Base-by-base conservation (phyloP, 2,888 invertebrate species). In the Pammene aurita region DNA sequence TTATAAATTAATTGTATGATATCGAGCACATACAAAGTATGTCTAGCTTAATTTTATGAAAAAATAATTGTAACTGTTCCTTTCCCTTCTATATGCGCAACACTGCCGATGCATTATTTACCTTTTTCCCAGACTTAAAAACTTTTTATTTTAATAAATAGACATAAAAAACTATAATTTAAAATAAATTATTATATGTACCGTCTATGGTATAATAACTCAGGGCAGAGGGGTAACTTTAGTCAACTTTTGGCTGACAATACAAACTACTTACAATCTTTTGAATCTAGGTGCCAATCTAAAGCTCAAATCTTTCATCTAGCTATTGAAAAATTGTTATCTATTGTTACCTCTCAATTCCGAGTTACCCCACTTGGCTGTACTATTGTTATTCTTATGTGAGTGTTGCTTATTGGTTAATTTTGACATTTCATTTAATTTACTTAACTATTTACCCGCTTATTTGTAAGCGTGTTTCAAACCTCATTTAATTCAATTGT, bases 341-440 rank as follows among this genome's bases (percentile, higher is more conserved):
- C 26, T 26, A 26, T 26, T 26, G 26, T 26, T 26, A 26, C 26
- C 26, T 4, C 26, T 26, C n/a, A n/a, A 4, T 26, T 4, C 26
- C 26, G 26, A 26, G 1, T 26, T 26, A 26, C 4, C 26, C 26
- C 26, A 26, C 26, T 26, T 26, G 26, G 9, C 9, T 38, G 78
- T 79, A 77, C 78, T 73, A 78, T 81, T 77, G 78, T 77, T 78
- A 26, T 26, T 26, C 4, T 26, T 26, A 26, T 78, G 73, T 74
- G 75, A 75, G 73, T 76, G 78, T 76, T 79, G 75, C 76, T 71
- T 74, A 75, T 71, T 71, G 74, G 77, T 81, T 81, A 80, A 54
- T 56, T 44, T 58, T 64, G 62, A 67, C 61, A 61, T 67, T 63
- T 69, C 44, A 55, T 65, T 65, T 56, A 44, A 13, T 54, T 34